Base-by-base conservation (phyloP, 2,888 invertebrate genomes). In the Pristionchus fissidentatus region DNA sequence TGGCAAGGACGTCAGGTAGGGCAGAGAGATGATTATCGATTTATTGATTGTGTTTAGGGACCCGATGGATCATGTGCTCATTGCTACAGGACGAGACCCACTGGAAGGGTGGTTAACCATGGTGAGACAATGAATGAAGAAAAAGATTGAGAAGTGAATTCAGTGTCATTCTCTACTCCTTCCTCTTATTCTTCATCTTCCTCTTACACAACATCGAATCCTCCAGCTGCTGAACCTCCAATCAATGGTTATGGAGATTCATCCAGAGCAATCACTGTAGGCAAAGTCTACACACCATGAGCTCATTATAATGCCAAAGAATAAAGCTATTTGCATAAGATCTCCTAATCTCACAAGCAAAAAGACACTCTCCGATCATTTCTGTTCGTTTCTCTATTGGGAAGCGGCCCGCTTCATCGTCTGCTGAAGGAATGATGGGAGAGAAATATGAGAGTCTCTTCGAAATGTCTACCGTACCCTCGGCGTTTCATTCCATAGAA, bases 141-240 rank as follows among this genome's bases (percentile, higher is more conserved):
- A 4, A 55, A 55, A 15, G 55, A 55, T 10, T 15, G n/a, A 4
- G 13, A 7, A 8, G 32, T 15, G 10, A 7, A 32, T 60, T 35
- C 62, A 66, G 62, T 66, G 38, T 66, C 62, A 7, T 70, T 43
- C 43, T 70, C 62, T 1, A 8, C 62, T 1, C 35, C 32, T 13
- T 70, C 60, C 29, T 60, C 32, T 15, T 57, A n/a, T 22, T 57
- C 57, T 22, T 60, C 60, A 8, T 60, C 29, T 13, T 29, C 70
- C 26, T 13, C 70, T 8, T 70, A 70, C 70, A 77, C 75, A 49
- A 77, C 75, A 13, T 19, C 49, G 1, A 52, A 52, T 49, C 75
- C 75, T 22, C 75, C 75, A n/a, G 22, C 75, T 22, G 75, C 75
- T n/a, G 75, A 77, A 77, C 75, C 75, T 10, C 62, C 62, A 15